Evolutionary conservation across 1,140 invertebrate genomes (phyloP), one percentile per base, ranked within the genome.

Genomic region (Tribolium madens): DNA sequence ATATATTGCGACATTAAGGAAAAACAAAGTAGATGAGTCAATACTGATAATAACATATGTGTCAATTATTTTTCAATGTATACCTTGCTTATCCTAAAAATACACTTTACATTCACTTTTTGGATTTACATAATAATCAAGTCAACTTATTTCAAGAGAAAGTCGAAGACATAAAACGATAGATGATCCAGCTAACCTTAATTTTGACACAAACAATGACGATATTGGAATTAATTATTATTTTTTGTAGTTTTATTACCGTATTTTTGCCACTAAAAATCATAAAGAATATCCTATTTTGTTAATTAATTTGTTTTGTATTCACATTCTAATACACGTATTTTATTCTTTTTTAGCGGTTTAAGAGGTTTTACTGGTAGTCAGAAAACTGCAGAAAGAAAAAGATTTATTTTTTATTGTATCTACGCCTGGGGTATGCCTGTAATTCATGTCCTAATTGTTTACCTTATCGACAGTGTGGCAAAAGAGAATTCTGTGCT

Each of bases 391-490:
- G 70, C 79, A 13, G 87, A 88, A 70, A 84, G 80, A 6, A 88
- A 86, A 78, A 84, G 89, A 9, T 91, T 91, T 78, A 81, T 88
- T 33, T 88, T 88, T 82, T 92, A 92, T 77, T 89, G 89, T 4
- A 31, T 89, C 2, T 92, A 91, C 82, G 90, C 88, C 1, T 91
- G 87, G 86, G 87, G 88, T 1, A 79, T 88, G 2, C 87, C 91
- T 0, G 10, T 81, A 3, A 12, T 81, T 3, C 64, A 77, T 21
- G 57, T 79, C 0, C 5, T 64, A 2, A 42, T 78, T 5, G 75
- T 79, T 3, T 78, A 60, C 36, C 7, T 81, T 7, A 52, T 83
- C 2, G 79, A 77, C 14, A 70, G 7, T 6, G 42, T 36, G 33
- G 42, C 52, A 42, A 52, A 75, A 47, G 0, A 12, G 1, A 18